Evolutionary conservation across 2,797 vertebrate genomes (phyloP).

Genomic region (Argentina silus): DNA sequence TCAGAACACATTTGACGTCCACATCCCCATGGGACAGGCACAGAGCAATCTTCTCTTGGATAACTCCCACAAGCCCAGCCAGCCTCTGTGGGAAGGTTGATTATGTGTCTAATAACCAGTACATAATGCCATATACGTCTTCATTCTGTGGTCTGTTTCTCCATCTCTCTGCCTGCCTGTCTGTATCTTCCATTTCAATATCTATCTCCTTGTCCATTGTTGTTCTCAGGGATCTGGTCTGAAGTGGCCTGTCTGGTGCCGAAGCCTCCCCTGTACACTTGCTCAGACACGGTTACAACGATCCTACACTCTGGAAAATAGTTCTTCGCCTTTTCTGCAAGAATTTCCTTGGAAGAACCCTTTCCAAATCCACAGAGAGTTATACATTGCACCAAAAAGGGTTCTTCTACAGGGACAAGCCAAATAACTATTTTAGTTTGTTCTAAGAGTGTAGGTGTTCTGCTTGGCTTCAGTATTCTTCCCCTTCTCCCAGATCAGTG

Average conservation of each 20-base stretch:
- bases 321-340: no score
- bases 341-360: no score
- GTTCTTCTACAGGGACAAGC: background rate
- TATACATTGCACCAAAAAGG: no score
- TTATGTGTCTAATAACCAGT: background rate
- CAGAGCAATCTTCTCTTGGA: background rate
- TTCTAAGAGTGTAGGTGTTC: background rate
- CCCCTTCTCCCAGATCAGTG: constrained; percentile 2
- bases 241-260: background rate
- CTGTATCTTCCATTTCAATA: constrained; percentile 4
- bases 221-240: background rate
- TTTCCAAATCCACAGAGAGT: no score
- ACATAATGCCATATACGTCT: background rate
- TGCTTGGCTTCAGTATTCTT: background rate
- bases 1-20: background rate
- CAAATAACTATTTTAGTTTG: background rate
- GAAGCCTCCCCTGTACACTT: background rate
- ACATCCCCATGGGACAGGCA: background rate
- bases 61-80: background rate
- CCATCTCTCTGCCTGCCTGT: background rate
- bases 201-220: background rate
- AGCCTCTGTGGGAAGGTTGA: background rate
- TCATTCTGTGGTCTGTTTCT: background rate
- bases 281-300: background rate
- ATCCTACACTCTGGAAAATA: no score